phyloP scores from a whole-genome alignment of 2,113 vertebrate species.

The Tursiops truncatus region DNA sequence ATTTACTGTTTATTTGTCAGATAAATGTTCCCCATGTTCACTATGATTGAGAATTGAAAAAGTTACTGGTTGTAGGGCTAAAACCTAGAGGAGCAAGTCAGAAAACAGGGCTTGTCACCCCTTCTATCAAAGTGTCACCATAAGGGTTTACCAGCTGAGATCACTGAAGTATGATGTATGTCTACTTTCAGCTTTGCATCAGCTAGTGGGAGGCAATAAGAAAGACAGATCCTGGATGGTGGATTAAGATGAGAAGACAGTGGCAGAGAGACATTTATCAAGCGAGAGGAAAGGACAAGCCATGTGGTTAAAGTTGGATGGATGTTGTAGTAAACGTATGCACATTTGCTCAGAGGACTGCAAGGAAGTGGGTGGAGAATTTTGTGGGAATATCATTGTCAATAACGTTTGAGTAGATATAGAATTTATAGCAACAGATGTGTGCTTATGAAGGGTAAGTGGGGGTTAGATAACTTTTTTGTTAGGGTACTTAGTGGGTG shows the following conservation, averaged over 20 bases:
- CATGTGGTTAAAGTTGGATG: neutral
- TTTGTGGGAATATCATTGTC: neutral
- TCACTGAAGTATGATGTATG: neutral
- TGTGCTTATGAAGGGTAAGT: neutral
- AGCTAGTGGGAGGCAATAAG: too few relatives aligned
- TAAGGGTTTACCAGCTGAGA: neutral
- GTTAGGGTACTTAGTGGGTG: neutral
- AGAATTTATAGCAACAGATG: neutral
- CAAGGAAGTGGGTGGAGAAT: neutral
- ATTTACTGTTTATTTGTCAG: neutral
- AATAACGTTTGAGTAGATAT: neutral
- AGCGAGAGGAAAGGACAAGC: neutral
- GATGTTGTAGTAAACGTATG: neutral
- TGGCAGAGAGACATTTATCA: neutral
- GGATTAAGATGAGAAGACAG: neutral
- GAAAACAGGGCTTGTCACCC: neutral
- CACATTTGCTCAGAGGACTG: neutral
- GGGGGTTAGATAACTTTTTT: neutral
- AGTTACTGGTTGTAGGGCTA: neutral
- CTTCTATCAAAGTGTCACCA: neutral
- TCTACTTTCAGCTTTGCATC: neutral
- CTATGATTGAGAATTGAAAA: neutral
- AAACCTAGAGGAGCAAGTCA: neutral
- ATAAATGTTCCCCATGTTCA: neutral
- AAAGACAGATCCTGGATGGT: neutral